Percentiles rank a stretch among this genome's conserved stretches.
These are phyloP conservation scores for Thera obeliscata DNA, from an alignment of 2,888 invertebrate genomes.

Conservation along the genomic window DNA sequence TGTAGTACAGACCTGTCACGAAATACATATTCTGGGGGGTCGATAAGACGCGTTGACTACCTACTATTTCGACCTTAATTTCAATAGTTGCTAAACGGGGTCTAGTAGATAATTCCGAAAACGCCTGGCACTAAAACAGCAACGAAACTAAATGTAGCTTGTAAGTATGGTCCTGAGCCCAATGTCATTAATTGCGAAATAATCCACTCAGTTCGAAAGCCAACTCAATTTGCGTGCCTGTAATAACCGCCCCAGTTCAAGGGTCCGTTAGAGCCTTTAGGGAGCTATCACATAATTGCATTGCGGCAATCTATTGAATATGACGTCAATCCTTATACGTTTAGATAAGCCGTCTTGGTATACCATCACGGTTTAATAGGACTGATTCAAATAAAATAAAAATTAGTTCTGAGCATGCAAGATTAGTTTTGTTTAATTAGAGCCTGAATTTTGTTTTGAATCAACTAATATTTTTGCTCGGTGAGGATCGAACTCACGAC, in stretches of 20 bases:
- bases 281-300: constrained; percentile 41
- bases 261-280: constrained; percentile 30
- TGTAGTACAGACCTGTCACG: background rate
- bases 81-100: constrained; percentile 4
- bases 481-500: constrained; percentile 2
- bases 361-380: too few species aligned
- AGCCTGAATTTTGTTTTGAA: background rate
- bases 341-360: constrained; percentile 6
- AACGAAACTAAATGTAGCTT: constrained; percentile 28
- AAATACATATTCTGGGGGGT: too few species aligned
- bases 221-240: constrained; percentile 41
- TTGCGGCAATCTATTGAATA: constrained; percentile 31
- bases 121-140: constrained; percentile 24
- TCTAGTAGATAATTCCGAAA: constrained; percentile 19
- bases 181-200: constrained; percentile 34
- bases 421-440: too few species aligned
- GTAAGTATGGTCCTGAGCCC: constrained; percentile 32
- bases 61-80: background rate
- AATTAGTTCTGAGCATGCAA: too few species aligned
- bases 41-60: background rate
- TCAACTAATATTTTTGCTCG: background rate
- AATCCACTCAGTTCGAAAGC: constrained; percentile 34
- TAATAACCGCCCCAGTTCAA: constrained; percentile 36
- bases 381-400: too few species aligned
- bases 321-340: constrained; percentile 32